These are phyloP conservation scores for Scolopax mira DNA, from an alignment of 2,113 vertebrate species.

Conservation along the genomic window DNA sequence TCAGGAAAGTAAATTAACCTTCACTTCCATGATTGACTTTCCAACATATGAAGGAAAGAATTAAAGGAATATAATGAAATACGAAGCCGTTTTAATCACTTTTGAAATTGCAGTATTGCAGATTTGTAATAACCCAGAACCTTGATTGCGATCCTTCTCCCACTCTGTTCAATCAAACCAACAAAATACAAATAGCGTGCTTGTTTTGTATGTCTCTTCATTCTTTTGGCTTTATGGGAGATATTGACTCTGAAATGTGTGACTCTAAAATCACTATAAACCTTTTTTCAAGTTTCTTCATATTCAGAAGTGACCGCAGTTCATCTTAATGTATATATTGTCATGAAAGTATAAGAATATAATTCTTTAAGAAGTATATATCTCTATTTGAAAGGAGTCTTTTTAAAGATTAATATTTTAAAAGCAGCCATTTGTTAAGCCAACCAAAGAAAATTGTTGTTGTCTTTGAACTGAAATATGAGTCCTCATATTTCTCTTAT, in stretches of 20 bases:
- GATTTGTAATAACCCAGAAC: neutral
- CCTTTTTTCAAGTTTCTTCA: neutral
- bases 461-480: neutral
- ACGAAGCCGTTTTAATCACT: neutral
- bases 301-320: neutral
- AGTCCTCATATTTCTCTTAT: neutral
- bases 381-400: neutral
- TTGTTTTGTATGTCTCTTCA: neutral
- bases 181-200: neutral
- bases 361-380: neutral
- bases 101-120: neutral
- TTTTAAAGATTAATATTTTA: neutral
- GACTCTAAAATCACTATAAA: neutral
- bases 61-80: neutral
- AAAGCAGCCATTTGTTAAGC: neutral
- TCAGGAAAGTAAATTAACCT: conserved; percentile 18
- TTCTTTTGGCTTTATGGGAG: neutral
- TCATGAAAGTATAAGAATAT: neutral
- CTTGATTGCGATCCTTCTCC: neutral
- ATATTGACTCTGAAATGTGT: neutral
- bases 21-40: conserved; percentile 5
- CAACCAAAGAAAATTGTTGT: neutral
- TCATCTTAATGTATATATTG: neutral
- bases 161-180: neutral
- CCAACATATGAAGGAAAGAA: neutral